A percentile compares a stretch with the other conserved stretches of the same genome.
Conservation (phyloP, 2,113 vertebrate genomes). For the Ahaetulla prasina region DNA sequence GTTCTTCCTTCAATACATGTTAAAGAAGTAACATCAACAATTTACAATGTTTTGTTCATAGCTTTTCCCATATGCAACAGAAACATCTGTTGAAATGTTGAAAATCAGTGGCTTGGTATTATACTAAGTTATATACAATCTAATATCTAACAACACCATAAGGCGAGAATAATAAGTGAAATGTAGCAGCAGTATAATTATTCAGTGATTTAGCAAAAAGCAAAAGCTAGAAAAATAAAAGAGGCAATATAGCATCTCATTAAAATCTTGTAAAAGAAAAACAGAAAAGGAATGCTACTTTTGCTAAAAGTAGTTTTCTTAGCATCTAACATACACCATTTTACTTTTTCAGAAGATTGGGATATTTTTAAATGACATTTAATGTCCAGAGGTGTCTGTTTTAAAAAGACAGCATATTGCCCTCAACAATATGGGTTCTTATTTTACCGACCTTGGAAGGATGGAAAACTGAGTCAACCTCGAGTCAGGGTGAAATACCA, state of each 20-base stretch:
- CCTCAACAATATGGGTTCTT: too few species aligned
- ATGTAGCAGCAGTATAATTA: constrained; percentile 47
- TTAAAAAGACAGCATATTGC: too few species aligned
- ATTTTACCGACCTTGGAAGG: too few species aligned
- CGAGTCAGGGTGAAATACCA: too few species aligned
- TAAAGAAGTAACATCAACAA: constrained; percentile 38
- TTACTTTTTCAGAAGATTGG: background rate
- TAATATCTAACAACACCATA: constrained; percentile 44
- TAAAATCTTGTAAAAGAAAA: constrained; percentile 11
- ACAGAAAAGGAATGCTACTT: constrained; percentile 2
- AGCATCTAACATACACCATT: background rate
- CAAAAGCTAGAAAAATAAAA: constrained; percentile 43
- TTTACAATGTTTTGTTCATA: constrained; percentile 37
- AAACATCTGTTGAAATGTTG: constrained; percentile 29
- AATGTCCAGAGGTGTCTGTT: background rate
- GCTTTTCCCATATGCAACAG: constrained; percentile 31
- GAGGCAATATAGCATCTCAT: constrained; percentile 34
- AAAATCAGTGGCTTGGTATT: constrained; percentile 25
- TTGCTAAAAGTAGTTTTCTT: background rate
- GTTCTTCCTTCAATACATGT: constrained; percentile 43
- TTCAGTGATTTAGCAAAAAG: constrained; percentile 43
- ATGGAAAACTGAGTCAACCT: too few species aligned
- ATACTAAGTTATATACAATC: constrained; percentile 42
- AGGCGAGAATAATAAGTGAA: constrained; percentile 36
- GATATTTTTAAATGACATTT: background rate